phyloP scores from a whole-genome alignment of 2,888 invertebrate genomes.

The Caenorhabditis sp. region DNA sequence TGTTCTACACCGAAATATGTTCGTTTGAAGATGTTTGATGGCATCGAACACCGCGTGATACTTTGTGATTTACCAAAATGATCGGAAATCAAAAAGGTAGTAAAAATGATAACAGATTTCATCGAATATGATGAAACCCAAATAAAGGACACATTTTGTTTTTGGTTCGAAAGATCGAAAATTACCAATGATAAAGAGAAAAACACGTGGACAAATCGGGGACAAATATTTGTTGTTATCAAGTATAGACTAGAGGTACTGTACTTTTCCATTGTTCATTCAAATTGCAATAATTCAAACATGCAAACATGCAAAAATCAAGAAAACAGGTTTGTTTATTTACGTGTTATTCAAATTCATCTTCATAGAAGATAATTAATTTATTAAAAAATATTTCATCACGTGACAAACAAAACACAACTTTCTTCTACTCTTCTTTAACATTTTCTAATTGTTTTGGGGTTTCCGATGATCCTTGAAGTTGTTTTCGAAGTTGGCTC shows the following conservation, averaged over 20 bases:
- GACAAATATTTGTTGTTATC: too few relatives aligned
- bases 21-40: neutral
- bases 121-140: neutral
- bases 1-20: neutral
- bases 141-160: neutral
- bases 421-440: neutral
- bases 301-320: too few relatives aligned
- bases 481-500: constrained; percentile 1
- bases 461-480: neutral
- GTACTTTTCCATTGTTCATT: too few relatives aligned
- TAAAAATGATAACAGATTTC: neutral
- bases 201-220: neutral
- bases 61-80: neutral
- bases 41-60: neutral
- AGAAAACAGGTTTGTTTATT: neutral
- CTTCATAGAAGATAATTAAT: neutral
- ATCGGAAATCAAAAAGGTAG: neutral
- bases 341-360: neutral
- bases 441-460: neutral
- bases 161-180: neutral
- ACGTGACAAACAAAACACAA: too few relatives aligned
- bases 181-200: neutral
- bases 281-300: too few relatives aligned
- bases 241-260: too few relatives aligned
- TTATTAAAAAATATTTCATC: too few relatives aligned